Conservation (phyloP, 2,888 invertebrate genomes). For the Epistrophe eligans region DNA sequence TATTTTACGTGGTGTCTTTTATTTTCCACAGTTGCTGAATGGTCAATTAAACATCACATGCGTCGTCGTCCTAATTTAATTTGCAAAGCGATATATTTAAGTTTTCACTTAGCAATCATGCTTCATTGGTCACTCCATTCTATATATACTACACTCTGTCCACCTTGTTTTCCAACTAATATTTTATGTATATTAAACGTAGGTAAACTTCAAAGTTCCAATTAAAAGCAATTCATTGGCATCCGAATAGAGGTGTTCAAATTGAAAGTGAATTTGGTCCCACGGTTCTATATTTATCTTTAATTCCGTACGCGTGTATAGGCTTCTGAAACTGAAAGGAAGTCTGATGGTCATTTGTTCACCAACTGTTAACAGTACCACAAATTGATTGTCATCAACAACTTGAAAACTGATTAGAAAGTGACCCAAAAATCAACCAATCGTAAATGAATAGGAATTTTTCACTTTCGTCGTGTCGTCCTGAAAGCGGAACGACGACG, state of each 20-base stretch:
- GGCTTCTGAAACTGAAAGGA: conserved; percentile 16
- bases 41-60: neutral
- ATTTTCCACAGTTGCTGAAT: neutral
- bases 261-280: conserved; percentile 43
- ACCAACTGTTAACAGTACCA: conserved; percentile 55
- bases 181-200: neutral
- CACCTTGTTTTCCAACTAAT: neutral
- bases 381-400: conserved; percentile 48
- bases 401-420: conserved; percentile 67
- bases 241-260: neutral
- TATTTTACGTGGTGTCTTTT: too few relatives aligned
- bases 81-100: neutral
- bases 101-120: neutral
- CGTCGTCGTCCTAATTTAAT: neutral
- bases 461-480: conserved; percentile 45
- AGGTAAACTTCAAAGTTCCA: neutral
- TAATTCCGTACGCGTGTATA: too few relatives aligned
- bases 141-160: neutral
- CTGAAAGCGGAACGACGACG: neutral
- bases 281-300: neutral
- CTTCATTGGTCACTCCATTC: neutral
- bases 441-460: conserved; percentile 36
- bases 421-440: conserved; percentile 52
- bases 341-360: conserved; percentile 32
- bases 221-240: neutral